These are phyloP conservation scores for Glyphotaelius pellucidus DNA, from an alignment of 2,888 invertebrate genomes.

Conservation along the genomic window DNA sequence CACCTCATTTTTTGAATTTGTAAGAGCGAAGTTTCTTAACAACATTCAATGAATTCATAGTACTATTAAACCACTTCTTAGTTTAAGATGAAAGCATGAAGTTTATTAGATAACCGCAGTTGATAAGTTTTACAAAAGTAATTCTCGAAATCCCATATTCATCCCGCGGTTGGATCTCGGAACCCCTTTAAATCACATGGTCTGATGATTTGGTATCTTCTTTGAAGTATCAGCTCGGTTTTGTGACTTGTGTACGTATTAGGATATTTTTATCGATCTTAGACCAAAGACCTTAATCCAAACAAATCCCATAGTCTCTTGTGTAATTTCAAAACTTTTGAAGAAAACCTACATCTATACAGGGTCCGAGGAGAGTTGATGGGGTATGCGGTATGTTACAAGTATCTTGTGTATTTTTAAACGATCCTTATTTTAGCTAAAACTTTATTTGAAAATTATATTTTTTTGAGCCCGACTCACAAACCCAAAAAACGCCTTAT, in stretches of 20 bases:
- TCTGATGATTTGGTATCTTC: conserved; percentile 2
- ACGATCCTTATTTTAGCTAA: background rate
- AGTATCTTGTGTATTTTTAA: background rate
- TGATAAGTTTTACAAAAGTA: background rate
- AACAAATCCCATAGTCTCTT: conserved; percentile 16
- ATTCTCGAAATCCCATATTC: background rate
- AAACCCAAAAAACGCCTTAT: background rate
- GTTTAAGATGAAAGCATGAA: background rate
- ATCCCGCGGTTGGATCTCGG: background rate
- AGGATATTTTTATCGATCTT: conserved; percentile 3
- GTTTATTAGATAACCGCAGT: conserved; percentile 3
- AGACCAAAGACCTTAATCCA: background rate
- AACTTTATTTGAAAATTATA: background rate
- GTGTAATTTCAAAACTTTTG: conserved; percentile 11
- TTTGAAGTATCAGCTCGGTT: conserved; percentile 17
- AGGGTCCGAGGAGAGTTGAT: background rate
- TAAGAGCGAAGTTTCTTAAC: background rate
- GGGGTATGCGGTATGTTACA: background rate
- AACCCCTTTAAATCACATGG: conserved; percentile 16
- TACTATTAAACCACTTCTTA: background rate
- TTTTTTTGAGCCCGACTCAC: background rate
- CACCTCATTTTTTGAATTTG: background rate
- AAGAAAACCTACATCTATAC: background rate
- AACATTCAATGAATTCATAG: background rate
- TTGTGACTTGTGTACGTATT: background rate